phyloP scores from a whole-genome alignment of 92 coral and sea anemone species.

The Galaxea fascicularis region DNA sequence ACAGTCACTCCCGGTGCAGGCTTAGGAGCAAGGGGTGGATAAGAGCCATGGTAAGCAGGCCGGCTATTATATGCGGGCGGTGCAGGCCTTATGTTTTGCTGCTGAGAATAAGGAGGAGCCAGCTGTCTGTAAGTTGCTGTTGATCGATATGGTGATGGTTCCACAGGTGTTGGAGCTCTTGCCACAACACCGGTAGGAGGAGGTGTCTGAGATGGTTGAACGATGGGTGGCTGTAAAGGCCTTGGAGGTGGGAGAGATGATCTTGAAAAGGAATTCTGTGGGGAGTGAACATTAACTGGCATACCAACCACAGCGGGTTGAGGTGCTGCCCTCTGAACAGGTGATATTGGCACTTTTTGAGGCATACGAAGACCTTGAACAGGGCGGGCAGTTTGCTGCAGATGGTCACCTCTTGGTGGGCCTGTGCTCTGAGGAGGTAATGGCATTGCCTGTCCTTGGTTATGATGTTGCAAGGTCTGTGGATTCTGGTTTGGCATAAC shows the following conservation, averaged over 20 bases:
- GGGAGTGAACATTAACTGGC: conserved; percentile 1
- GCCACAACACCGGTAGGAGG: conserved; percentile 24
- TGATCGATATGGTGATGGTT: conserved; percentile 25
- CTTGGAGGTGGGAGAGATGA: conserved; percentile 31
- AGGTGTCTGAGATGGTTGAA: conserved; percentile 27
- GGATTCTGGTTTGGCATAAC: conserved; percentile 2
- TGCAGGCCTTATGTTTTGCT: conserved; percentile 30
- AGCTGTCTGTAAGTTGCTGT: conserved; percentile 26
- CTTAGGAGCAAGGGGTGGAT: conserved; percentile 49
- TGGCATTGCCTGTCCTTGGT: conserved; percentile 7
- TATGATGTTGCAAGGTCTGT: conserved; percentile 20
- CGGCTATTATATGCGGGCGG: conserved; percentile 38
- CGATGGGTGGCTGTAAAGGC: conserved; percentile 24
- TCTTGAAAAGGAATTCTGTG: conserved; percentile 8
- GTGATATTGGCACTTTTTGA: conserved; percentile 25
- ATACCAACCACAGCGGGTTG: conserved; percentile 15
- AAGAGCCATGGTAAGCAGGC: conserved; percentile 17
- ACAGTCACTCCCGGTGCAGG: conserved; percentile 43
- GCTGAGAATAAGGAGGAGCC: conserved; percentile 37
- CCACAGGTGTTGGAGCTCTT: conserved; percentile 21
- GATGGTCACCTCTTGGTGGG: conserved; percentile 37
- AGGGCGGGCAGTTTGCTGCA: conserved; percentile 29
- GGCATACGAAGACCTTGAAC: conserved; percentile 29
- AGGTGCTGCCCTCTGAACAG: conserved; percentile 13
- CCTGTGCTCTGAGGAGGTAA: conserved; percentile 32